Base-by-base conservation (phyloP, 2,888 invertebrate genomes). In the Cheilosia vulpina region DNA sequence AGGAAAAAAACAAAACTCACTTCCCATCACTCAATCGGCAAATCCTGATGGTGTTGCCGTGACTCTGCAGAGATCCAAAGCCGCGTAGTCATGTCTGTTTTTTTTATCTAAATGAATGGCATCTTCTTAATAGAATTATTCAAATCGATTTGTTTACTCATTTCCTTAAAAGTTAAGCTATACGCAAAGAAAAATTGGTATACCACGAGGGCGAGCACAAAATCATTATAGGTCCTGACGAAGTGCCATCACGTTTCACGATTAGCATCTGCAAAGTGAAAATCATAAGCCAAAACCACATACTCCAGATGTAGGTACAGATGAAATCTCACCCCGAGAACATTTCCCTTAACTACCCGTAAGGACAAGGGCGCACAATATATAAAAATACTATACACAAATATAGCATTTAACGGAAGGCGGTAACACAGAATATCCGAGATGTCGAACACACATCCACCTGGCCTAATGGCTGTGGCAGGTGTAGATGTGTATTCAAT, bases 61-160 rank as follows among this genome's bases (percentile, higher is more conserved):
- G 38, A 38, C 11, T 38, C 13, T 38, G 11, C 11, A 38, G 38
- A 38, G 3, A 11, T 3, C 13, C 3, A 13, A 38, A 38, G 38
- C 4, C 38, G 38, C 38, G 38, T 13, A 43, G 62, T 45, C 50
- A 68, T 73, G 60, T 34, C 43, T 15, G 15, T 5, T 43, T 45
- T 15, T n/a, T 62, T 45, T 45, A 52, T 38, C 19, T 43, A 62
- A 62, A 57, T 53, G 63, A 81, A 45, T 38, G 43, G 63, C 69
- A 63, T 69, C 13, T 4, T 38, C 43, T 63, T 50, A 81, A 81
- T 63, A 27, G 57, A 75, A 81, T 76, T 69, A 76, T 66, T 57
- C 19, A 69, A 76, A 76, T 81, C 76, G 76, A 81, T 81, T 58
- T 81, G 69, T 76, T 81, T 69, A 81, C 58, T 69, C 69, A 76